Base-by-base conservation (phyloP, 1,140 invertebrate genomes). In the Adelges cooleyi region DNA sequence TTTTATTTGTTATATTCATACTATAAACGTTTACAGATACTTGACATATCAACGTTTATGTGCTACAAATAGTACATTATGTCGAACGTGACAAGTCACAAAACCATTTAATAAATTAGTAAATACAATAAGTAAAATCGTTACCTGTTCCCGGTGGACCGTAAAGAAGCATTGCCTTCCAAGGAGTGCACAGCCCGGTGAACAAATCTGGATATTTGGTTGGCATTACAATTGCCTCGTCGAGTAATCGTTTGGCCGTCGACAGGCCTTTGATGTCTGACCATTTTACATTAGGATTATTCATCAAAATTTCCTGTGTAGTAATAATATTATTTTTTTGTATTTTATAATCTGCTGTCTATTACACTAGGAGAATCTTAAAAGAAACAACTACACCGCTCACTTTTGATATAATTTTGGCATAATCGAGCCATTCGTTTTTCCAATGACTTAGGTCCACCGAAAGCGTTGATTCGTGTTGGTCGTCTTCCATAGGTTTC, bases 211-310 rank as follows among this genome's bases (percentile, higher is more conserved):
- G 90, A 77, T 92, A 92, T 73, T 86, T 86, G 9, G 84, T 78
- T 2, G 92, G 90, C 75, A 90, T 92, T 5, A 95, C 80, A 0
- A 92, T 83, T 2, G 92, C 85, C 77, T 96, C 92, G 77, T 91
- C 87, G n/a, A 98, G 76, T 18, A 91, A 74, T 69, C 79, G 80
- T 72, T 95, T 94, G 1, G 90, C 89, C 10, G 84, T 78, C 6
- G 83, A 78, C 65, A 96, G 76, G 56, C 93, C 94, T 23, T 68
- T 84, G 36, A 89, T 80, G 68, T 88, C 84, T 0, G 78, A 73
- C 82, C 91, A 87, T 69, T 81, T 80, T 52, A 86, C 78, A 69
- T 79, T 73, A 73, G 80, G 77, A 78, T 80, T 78, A 67, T 79
- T 78, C 10, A 81, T 75, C 70, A 86, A 82, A 25, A 85, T 83